These are phyloP conservation scores for Cheilosia grossa DNA, from an alignment of 2,888 invertebrate genomes.

Conservation along the genomic window DNA sequence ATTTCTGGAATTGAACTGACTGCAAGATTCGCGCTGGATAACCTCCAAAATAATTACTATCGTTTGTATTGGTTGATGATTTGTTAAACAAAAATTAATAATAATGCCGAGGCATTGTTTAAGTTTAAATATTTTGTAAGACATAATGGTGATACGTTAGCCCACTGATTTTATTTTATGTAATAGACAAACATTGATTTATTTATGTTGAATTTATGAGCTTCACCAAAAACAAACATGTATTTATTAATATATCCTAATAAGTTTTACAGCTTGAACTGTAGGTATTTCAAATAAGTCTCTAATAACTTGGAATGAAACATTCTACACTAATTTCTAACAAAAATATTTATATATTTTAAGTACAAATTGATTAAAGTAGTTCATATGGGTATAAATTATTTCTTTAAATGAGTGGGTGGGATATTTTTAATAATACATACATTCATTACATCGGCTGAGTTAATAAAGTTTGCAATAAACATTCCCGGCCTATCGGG, in stretches of 20 bases:
- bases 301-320: conserved; percentile 28
- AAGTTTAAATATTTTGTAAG: conserved; percentile 2
- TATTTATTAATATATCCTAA: conserved; percentile 11
- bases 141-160: conserved; percentile 38
- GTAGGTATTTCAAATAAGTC: conserved; percentile 1
- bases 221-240: conserved; percentile 29
- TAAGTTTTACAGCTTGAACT: neutral
- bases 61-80: conserved; percentile 1
- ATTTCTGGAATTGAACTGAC: conserved; percentile 37
- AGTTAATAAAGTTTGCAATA: too few relatives aligned
- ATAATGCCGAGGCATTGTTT: neutral
- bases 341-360: conserved; percentile 39
- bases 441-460: neutral
- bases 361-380: conserved; percentile 61
- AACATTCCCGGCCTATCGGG: too few relatives aligned
- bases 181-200: neutral
- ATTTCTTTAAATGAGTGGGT: conserved; percentile 14
- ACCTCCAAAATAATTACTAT: conserved; percentile 1
- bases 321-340: conserved; percentile 34
- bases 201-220: conserved; percentile 11
- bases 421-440: neutral
- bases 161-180: conserved; percentile 39
- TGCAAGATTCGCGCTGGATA: conserved; percentile 17
- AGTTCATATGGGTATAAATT: conserved; percentile 12
- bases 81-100: neutral